A percentile compares a stretch with the other conserved stretches of the same genome.
Conservation (phyloP, 2,113 vertebrate species). For the Stigmatopora argus region DNA sequence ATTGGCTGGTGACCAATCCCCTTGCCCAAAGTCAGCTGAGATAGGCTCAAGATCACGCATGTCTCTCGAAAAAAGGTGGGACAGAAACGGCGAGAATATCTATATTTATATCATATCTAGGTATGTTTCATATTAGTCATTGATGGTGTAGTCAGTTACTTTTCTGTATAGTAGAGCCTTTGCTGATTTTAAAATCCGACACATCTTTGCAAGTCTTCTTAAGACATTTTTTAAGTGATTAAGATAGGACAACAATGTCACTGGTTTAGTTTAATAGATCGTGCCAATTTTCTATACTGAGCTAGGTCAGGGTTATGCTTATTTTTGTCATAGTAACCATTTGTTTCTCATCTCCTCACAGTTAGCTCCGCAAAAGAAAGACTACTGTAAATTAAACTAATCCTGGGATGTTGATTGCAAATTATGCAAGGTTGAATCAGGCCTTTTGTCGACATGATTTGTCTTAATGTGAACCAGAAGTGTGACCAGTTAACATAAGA, state of each 20-base stretch:
- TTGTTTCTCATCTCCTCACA: not conserved
- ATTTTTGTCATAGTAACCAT: not conserved
- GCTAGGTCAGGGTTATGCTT: not conserved
- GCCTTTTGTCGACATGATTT: conserved; percentile 54
- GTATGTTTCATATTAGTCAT: not conserved
- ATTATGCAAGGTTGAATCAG: conserved; percentile 49
- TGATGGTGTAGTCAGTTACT: not conserved
- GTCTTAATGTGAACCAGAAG: conserved; percentile 58
- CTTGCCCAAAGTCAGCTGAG: too few species aligned
- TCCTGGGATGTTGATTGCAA: conserved; percentile 53
- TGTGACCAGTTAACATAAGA: conserved; percentile 50
- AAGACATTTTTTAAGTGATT: too few species aligned
- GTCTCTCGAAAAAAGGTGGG: not conserved
- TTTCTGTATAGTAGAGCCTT: not conserved
- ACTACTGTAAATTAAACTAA: conserved; percentile 12
- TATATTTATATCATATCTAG: too few species aligned
- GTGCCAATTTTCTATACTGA: too few species aligned
- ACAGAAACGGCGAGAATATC: not conserved
- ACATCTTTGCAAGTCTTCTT: too few species aligned
- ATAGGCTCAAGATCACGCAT: too few species aligned
- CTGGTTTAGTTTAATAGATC: too few species aligned
- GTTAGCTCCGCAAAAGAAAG: not conserved
- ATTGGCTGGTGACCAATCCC: too few species aligned
- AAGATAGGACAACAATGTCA: too few species aligned
- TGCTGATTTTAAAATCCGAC: not conserved